Evolutionary conservation across 2,113 vertebrate genomes (phyloP), one percentile per base, ranked within the genome.

Genomic region (Tauraco erythrolophus): DNA sequence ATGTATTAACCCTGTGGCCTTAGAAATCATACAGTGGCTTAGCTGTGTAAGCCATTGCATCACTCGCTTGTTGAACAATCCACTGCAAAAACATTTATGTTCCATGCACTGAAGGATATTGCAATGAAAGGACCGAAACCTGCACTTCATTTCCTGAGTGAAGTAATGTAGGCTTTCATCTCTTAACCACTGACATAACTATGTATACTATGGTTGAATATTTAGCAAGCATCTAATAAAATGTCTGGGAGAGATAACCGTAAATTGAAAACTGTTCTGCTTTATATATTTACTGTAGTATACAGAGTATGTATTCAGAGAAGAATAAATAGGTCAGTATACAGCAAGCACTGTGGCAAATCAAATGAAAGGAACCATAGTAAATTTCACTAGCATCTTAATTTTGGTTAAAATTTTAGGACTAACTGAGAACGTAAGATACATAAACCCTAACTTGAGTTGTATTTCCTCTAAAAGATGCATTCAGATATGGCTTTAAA

Each of bases 1-100:
- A 70, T 92, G 86, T 93, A 96, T 97, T 97, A 96, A 94, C 91
- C 87, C 95, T 66, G 53, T 95, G 96, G 92, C 95, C 91, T 93
- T 77, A 82, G 70, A 93, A 92, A 72, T 93, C 72, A 72, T 65
- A 45, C 31, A 74, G 61, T 90, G 92, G 58, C 75, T 92, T 94
- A 93, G 65, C 74, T 65, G 10, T 92, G 76, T 88, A 64, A 95
- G 84, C 60, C 84, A 71, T 96, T 97, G 94, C 96, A 90, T 97
- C 91, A 96, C 79, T 75, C 6, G 1, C 75, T 84, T 79, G 84
- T 65, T 94, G 87, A 97, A 96, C 94, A 94, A 64, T 87, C 88
- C 81, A 43, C 68, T 92, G 92, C 86, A 89, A 94, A 95, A 93
- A 75, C 87, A 74, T 97, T 96, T 92, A 75, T 64, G 56, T 84